Evolutionary conservation across 2,113 vertebrate species (phyloP).

Genomic region (Grus americana): DNA sequence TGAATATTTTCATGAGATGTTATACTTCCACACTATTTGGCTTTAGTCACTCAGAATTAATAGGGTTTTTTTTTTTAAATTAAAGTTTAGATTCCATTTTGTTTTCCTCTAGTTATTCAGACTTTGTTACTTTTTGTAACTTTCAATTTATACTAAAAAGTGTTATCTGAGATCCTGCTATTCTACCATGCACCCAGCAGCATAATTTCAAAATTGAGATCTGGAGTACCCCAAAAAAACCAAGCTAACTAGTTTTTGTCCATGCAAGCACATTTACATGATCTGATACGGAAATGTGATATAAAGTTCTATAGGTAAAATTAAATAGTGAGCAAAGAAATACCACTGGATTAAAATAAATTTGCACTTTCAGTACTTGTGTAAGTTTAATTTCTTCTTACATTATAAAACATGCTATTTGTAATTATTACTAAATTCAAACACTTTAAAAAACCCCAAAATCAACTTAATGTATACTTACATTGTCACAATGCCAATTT

Average conservation of each 20-base stretch:
- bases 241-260: neutral
- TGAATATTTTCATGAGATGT: neutral
- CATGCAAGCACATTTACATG: neutral
- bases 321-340: neutral
- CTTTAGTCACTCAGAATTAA: neutral
- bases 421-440: neutral
- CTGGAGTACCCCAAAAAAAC: neutral
- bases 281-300: neutral
- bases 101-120: neutral
- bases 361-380: neutral
- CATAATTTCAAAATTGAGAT: neutral
- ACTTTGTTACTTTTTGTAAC: neutral
- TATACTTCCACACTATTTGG: neutral
- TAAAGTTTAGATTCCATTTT: neutral
- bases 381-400: neutral
- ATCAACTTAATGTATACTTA: conserved; percentile 65
- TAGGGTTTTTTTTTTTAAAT: neutral
- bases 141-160: neutral
- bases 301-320: neutral
- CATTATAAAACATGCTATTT: neutral
- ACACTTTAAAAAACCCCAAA: neutral
- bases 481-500: conserved; percentile 59
- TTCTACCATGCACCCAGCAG: neutral
- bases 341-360: neutral
- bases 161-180: neutral